phyloP scores from a whole-genome alignment of 2,113 vertebrate species.

The Pangasianodon gigas region DNA sequence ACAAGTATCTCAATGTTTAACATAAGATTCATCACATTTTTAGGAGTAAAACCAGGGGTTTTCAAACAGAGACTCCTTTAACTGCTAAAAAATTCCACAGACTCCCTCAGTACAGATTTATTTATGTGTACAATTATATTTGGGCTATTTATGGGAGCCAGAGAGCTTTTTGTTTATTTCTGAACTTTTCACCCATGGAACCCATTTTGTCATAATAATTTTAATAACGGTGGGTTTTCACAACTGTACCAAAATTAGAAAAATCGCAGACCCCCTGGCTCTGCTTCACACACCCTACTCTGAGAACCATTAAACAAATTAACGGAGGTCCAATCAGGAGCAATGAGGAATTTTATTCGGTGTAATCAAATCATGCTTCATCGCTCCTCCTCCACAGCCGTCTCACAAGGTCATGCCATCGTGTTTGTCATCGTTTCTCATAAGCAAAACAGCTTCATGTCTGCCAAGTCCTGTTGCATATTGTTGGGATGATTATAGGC shows the following conservation, averaged over 20 bases:
- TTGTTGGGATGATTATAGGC: slow-evolving; percentile 38
- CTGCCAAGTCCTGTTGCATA: slow-evolving; percentile 48
- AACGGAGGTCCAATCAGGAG: neutral
- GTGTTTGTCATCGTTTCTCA: slow-evolving; percentile 43
- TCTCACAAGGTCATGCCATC: slow-evolving; percentile 47
- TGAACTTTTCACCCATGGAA: neutral
- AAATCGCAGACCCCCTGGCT: neutral
- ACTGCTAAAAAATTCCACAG: neutral
- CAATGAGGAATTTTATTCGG: neutral
- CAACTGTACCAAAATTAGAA: neutral
- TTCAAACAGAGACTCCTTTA: no score
- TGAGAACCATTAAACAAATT: neutral
- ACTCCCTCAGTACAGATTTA: neutral
- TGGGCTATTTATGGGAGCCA: neutral
- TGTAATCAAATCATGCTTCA: neutral
- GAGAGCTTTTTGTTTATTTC: neutral
- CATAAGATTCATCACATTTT: no score
- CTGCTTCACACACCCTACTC: neutral
- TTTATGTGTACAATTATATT: neutral
- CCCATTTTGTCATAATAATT: neutral
- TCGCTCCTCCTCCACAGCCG: slow-evolving; percentile 37
- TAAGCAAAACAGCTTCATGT: slow-evolving; percentile 33
- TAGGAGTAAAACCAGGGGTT: no score
- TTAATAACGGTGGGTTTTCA: neutral
- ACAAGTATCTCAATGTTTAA: no score